Evolutionary conservation across 2,888 invertebrate species (phyloP).

Genomic region (Callosobruchus maculatus): DNA sequence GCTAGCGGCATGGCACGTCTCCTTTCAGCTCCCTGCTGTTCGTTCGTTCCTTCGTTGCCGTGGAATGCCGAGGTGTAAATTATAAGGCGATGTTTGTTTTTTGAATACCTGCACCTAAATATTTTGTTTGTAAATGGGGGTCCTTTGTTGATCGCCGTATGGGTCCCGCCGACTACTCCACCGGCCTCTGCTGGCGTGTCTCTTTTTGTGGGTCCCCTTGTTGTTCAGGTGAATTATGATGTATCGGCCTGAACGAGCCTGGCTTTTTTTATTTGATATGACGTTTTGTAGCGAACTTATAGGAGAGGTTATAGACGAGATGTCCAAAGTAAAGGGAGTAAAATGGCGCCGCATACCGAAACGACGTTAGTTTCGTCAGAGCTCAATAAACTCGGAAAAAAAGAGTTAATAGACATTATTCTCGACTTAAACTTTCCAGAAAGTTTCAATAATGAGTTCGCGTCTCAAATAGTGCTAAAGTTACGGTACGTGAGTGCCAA

Average conservation of each 20-base stretch:
- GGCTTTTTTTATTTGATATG: neutral
- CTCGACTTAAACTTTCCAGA: too few relatives aligned
- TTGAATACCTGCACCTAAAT: conserved; percentile 35
- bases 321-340: too few relatives aligned
- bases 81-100: conserved; percentile 37
- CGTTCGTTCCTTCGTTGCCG: too few relatives aligned
- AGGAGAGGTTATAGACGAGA: too few relatives aligned
- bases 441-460: too few relatives aligned
- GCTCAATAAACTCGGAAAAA: too few relatives aligned
- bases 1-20: conserved; percentile 1
- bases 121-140: conserved; percentile 37
- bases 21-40: conserved; percentile 24
- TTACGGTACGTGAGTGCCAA: too few relatives aligned
- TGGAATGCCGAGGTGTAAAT: conserved; percentile 36
- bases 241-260: conserved; percentile 8
- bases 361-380: too few relatives aligned
- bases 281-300: too few relatives aligned
- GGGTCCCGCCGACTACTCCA: conserved; percentile 19
- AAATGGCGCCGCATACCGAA: too few relatives aligned
- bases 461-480: too few relatives aligned
- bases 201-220: conserved; percentile 18
- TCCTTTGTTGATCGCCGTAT: conserved; percentile 33
- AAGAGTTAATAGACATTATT: too few relatives aligned
- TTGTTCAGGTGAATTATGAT: conserved; percentile 15
- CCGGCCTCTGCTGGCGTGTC: conserved; percentile 14